Evolutionary conservation across 2,113 vertebrate genomes (phyloP).

Genomic region (Merops nubicus): DNA sequence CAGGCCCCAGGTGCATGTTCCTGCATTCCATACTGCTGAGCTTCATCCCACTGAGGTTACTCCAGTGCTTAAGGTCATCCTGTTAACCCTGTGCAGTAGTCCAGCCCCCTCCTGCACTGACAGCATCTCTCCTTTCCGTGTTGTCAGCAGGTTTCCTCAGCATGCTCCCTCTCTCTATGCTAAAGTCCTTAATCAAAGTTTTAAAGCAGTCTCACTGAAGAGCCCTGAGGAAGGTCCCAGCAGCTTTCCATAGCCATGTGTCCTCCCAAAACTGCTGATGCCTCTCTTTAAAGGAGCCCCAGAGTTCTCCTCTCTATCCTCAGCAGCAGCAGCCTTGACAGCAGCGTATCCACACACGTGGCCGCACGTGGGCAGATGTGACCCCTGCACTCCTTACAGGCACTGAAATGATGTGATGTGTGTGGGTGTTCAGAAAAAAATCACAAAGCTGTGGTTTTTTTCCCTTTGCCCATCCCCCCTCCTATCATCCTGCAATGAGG

Average conservation of each 20-base stretch:
- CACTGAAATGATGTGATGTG: too few relatives aligned
- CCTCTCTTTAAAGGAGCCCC: fast-evolving
- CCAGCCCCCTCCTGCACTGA: background rate
- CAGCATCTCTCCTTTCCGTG: background rate
- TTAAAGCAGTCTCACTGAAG: background rate
- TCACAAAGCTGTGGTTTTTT: fast-evolving
- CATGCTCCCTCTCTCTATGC: background rate
- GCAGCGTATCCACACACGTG: fast-evolving
- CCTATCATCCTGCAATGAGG: fast-evolving
- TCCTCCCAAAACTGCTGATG: background rate
- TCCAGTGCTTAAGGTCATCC: background rate
- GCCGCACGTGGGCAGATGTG: fast-evolving
- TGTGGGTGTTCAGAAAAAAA: too few relatives aligned
- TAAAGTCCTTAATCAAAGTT: background rate
- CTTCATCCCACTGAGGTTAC: fast-evolving
- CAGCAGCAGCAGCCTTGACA: too few relatives aligned
- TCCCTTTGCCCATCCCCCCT: background rate
- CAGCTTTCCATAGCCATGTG: fast-evolving
- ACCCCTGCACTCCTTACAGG: fast-evolving
- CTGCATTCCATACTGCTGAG: background rate
- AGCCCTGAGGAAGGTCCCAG: background rate
- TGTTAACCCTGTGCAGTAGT: fast-evolving
- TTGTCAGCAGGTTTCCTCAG: background rate
- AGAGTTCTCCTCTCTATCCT: background rate
- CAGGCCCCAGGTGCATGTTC: background rate